phyloP scores from a whole-genome alignment of 2,797 vertebrate genomes.

The Falco concolor region DNA sequence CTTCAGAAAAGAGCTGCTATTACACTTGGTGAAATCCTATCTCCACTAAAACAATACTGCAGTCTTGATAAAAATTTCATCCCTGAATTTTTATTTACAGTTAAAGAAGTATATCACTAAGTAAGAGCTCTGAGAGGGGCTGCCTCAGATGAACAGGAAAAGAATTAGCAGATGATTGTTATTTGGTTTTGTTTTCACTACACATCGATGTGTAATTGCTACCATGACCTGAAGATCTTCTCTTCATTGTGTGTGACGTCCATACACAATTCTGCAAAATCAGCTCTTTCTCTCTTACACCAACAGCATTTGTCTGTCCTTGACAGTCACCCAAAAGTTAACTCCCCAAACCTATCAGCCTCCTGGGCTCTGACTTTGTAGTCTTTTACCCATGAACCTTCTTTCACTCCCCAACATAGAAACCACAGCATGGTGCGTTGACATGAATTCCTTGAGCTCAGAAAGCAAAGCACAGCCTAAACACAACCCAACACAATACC shows the following conservation, averaged over 20 bases:
- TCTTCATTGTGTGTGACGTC: fast-evolving
- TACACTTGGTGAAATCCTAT: neutral
- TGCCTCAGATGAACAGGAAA: neutral
- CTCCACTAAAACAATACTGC: neutral
- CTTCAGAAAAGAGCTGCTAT: neutral
- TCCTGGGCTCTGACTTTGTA: neutral
- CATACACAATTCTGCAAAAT: neutral
- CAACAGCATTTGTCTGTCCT: neutral
- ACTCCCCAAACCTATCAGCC: neutral
- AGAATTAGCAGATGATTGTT: neutral
- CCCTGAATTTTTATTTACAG: neutral
- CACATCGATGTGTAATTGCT: neutral
- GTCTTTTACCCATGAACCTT: neutral
- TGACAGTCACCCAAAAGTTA: neutral
- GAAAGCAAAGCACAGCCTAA: neutral
- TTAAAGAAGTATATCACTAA: neutral
- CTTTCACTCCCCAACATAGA: neutral
- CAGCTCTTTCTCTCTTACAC: neutral
- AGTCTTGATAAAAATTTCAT: neutral
- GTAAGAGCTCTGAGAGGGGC: neutral
- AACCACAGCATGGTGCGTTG: fast-evolving
- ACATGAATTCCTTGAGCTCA: neutral
- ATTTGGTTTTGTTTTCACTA: neutral
- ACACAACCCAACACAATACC: neutral
- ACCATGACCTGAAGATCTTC: neutral